Evolutionary conservation across 2,113 vertebrate genomes (phyloP), one percentile per base, ranked within the genome.

Genomic region (Vidua chalybeata): DNA sequence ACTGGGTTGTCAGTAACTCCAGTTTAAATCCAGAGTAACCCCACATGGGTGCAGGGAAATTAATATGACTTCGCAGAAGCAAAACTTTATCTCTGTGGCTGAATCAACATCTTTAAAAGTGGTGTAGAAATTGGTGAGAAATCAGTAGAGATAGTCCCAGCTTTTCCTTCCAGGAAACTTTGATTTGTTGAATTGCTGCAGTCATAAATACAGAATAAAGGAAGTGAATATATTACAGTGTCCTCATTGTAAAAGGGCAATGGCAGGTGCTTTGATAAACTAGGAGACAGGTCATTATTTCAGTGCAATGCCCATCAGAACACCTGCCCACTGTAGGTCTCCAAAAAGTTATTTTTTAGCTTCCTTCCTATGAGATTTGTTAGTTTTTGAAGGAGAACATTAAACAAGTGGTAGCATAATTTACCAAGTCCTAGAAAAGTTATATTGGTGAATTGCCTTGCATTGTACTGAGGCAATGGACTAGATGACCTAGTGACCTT

Each of bases 141-240:
- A 80, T 52, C 84, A 69, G 77, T 33, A 67, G 62, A 77, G 37
- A 89, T 43, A 0, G 1, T 58, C 81, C 39, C 51, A 84, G 45
- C 52, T 67, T 88, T 63, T 86, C 62, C 54, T 96, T 85, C 51
- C 56, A 79, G 79, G 91, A 88, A 90, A 75, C n/a, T 74, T 24
- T 74, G 90, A 88, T 95, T 95, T 94, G 90, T 84, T 91, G 63
- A 90, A 90, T 74, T 35, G 30, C 73, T 67, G 48, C 30, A 75
- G 80, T 75, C 76, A 90, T 74, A 95, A 93, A 89, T 78, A 84
- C 61, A 75, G 80, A 93, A 74, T 35, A 96, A 94, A 89, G 39
- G 68, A 86, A 82, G 37, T 51, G 39, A 87, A 86, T 63, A 46
- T 74, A 88, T 78, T 88, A 73, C 43, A 78, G 52, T 39, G 48